phyloP scores from a whole-genome alignment of 1,140 invertebrate genomes.

The Nasonia longicornis region DNA sequence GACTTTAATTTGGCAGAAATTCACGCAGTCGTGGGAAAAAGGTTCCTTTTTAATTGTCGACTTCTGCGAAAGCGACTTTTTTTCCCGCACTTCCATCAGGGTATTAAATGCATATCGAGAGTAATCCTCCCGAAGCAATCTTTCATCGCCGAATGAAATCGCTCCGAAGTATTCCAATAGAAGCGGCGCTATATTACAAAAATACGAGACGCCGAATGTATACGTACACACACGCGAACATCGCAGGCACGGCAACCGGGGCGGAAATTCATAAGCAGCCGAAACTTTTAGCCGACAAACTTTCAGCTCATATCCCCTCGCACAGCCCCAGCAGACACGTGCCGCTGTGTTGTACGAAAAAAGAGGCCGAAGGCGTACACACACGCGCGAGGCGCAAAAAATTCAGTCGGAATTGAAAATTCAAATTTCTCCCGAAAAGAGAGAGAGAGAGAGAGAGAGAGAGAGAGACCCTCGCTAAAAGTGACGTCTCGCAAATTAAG shows the following conservation, averaged over 20 bases:
- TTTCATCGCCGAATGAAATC: constrained; percentile 20
- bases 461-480: neutral
- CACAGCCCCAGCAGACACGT: neutral
- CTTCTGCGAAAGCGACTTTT: neutral
- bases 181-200: neutral
- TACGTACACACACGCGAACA: neutral
- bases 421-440: constrained; percentile 22
- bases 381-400: neutral
- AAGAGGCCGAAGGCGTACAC: neutral
- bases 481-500: constrained; percentile 44
- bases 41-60: neutral
- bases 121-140: neutral
- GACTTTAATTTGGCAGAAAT: neutral
- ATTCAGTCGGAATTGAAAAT: constrained; percentile 36
- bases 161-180: constrained; percentile 37
- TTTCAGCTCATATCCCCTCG: neutral
- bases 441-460: too few species aligned
- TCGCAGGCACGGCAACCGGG: neutral
- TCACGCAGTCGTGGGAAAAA: neutral
- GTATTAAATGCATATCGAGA: neutral
- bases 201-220: neutral
- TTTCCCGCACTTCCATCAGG: neutral
- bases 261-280: constrained; percentile 18
- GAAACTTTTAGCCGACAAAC: constrained; percentile 26
- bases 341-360: neutral